Conservation (phyloP, 2,888 invertebrate species). For the Apamea monoglypha region DNA sequence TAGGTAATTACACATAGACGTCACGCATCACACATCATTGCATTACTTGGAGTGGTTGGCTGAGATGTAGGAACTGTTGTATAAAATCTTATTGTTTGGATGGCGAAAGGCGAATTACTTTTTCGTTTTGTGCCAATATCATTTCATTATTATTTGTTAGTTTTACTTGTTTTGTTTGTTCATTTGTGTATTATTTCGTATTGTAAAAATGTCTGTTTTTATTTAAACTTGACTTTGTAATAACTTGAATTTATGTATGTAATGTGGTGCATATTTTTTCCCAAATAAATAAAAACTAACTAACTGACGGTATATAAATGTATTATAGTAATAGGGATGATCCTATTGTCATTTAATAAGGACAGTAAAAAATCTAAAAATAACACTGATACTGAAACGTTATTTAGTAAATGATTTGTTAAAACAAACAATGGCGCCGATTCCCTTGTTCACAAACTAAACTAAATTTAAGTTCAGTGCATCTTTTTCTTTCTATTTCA, state of each 20-base stretch:
- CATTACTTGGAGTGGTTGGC: too few relatives aligned
- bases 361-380: neutral
- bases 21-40: neutral
- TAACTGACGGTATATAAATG: neutral
- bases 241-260: neutral
- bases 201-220: neutral
- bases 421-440: neutral
- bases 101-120: neutral
- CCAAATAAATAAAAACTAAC: neutral
- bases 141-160: neutral
- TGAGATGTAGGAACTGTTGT: neutral
- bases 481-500: too few relatives aligned
- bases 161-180: neutral
- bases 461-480: too few relatives aligned
- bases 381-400: neutral
- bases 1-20: slow-evolving; percentile 8
- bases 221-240: neutral
- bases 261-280: neutral
- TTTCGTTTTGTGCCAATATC: neutral
- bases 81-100: neutral
- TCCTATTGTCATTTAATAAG: neutral
- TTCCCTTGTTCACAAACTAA: too few relatives aligned
- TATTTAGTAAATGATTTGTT: neutral
- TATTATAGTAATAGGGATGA: too few relatives aligned
- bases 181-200: neutral